These are phyloP conservation scores for Chrysodeixis includens DNA, from an alignment of 2,888 invertebrate species.

Conservation along the genomic window DNA sequence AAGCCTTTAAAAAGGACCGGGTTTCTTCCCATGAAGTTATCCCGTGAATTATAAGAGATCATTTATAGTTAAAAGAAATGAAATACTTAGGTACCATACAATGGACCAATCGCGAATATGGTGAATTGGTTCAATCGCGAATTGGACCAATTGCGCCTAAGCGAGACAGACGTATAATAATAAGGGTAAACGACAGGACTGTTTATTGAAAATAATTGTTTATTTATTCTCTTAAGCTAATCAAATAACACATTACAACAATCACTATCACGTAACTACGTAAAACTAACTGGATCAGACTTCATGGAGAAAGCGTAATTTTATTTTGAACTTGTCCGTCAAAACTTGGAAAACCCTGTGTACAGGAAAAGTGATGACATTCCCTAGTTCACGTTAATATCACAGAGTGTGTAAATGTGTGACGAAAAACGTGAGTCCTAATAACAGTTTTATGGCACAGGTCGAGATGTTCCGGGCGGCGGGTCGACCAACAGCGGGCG, in stretches of 20 bases:
- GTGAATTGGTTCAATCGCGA: too few species aligned
- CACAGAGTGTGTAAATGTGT: background rate
- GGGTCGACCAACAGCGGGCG: constrained; percentile 78
- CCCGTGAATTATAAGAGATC: too few species aligned
- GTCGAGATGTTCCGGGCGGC: constrained; percentile 10
- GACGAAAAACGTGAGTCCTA: background rate
- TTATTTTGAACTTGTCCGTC: background rate
- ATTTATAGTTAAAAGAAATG: too few species aligned
- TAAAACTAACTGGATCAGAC: background rate
- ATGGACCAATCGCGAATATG: too few species aligned
- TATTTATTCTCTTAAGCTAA: background rate
- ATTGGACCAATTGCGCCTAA: too few species aligned
- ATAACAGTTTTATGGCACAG: background rate
- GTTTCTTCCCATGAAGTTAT: too few species aligned
- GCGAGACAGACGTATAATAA: too few species aligned
- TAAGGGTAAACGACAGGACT: background rate
- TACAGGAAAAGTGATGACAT: background rate
- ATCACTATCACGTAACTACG: background rate
- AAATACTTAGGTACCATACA: too few species aligned
- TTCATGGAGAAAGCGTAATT: background rate
- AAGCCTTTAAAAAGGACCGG: too few species aligned
- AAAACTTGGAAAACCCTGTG: background rate
- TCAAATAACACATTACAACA: background rate
- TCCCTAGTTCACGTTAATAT: background rate
- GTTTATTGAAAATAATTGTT: background rate